phyloP scores from a whole-genome alignment of 2,888 invertebrate genomes.

The Brassicogethes aeneus region DNA sequence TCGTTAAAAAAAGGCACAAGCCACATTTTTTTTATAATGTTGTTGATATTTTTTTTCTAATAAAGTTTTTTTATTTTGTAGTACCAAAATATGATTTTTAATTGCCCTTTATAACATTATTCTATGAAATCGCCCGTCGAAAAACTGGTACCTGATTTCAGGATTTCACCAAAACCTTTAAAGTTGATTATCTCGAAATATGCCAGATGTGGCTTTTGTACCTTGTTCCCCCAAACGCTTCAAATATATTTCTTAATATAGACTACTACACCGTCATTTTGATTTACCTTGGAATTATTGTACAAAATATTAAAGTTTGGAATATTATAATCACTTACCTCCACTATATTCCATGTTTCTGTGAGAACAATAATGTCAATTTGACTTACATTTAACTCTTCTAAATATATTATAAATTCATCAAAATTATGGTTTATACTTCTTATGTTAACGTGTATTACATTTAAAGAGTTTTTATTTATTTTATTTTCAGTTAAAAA shows the following conservation, averaged over 20 bases:
- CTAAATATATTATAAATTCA: not conserved
- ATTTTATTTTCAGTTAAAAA: not conserved
- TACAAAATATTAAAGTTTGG: not conserved
- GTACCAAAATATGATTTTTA: too few relatives aligned
- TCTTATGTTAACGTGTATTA: slow-evolving; percentile 1
- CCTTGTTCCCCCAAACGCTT: too few relatives aligned
- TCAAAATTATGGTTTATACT: not conserved
- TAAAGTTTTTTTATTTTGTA: too few relatives aligned
- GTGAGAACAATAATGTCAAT: not conserved
- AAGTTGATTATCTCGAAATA: too few relatives aligned
- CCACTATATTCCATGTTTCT: not conserved
- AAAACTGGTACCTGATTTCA: too few relatives aligned
- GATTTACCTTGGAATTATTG: not conserved
- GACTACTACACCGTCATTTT: not conserved
- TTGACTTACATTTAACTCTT: not conserved
- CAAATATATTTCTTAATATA: not conserved
- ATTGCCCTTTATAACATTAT: too few relatives aligned
- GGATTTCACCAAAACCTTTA: too few relatives aligned
- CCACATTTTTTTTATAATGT: too few relatives aligned
- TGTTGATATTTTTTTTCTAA: too few relatives aligned
- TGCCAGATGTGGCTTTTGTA: too few relatives aligned
- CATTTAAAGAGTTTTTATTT: slow-evolving; percentile 1
- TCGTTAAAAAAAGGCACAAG: too few relatives aligned
- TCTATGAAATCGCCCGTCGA: too few relatives aligned
- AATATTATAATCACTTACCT: not conserved